Base-by-base conservation (phyloP, 2,113 vertebrate species). In the Capra hircus region DNA sequence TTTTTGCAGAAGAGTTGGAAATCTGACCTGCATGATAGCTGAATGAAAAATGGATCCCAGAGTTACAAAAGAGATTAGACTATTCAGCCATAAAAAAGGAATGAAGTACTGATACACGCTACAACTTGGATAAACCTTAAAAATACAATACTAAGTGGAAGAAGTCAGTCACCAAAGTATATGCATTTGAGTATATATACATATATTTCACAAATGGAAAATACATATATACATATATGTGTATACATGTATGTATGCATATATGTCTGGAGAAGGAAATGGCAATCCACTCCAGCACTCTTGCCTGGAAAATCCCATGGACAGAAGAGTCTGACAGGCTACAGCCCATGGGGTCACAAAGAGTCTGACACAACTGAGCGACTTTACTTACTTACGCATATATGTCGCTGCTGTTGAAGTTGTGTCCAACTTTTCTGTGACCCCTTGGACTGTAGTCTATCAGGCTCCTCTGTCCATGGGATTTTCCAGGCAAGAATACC, bases 91-190 rank as follows among this genome's bases (percentile, higher is more conserved):
- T 43, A 16, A 71, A 45, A 93, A 71, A 21, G 62, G 11, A 81
- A 74, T 19, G 16, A 74, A 57, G 33, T 5, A n/a, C 4, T 36
- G 43, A 48, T 17, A 6, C 3, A 60, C 0, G 6, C 3, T 25
- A 25, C 11, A 30, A 21, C 40, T 40, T 55, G 52, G 30, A 55
- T 50, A 21, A 53, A 71, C 19, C 33, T 59, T 87, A 16, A 40
- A 92, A 36, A 93, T 23, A 12, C 40, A 25, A 78, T 19, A 28
- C 57, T 50, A 67, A 59, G 27, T 36, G 25, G 67, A 67, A 83
- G 80, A 60, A 60, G 67, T n/a, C 64, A 81, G 33, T 57, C 48
- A 25, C 3, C 36, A 23, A 53, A 25, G 15, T 55, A 40, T 16
- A 55, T 55, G n/a, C n/a, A 36, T 27, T 23, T 36, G 50, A 23